Evolutionary conservation across 2,113 vertebrate species (phyloP), one percentile per base, ranked within the genome.

Genomic region (Oophaga pumilio): DNA sequence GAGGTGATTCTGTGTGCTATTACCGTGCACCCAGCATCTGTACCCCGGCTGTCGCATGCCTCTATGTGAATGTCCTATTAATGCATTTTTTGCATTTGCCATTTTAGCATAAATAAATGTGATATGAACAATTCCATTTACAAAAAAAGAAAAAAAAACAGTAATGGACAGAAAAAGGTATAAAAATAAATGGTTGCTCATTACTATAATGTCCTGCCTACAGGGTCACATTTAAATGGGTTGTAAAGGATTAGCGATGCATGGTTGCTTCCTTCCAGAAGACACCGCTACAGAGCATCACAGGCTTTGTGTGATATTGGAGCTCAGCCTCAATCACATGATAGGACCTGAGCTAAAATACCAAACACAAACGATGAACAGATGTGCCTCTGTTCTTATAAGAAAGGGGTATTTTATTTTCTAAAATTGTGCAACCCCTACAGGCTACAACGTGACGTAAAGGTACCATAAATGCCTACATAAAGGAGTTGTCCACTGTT

Each of bases 61-160:
- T 52, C 62, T 68, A 22, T 82, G 49, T 82, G 60, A 24, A n/a
- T 82, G 80, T 62, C 80, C 80, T 82, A 82, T 82, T 82, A 82
- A 82, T 82, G 80, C 80, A 82, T 82, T 82, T 82, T 68, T 68
- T 78, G 80, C 43, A 62, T 82, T 82, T 82, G 52, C 60, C 43
- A 26, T 82, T 82, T 68, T 68, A 68, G 60, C 80, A 68, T 82
- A 82, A 82, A 82, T 24, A 82, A 82, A 82, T 68, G 80, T 82
- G 80, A 82, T 60, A 82, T 43, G 60, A 68, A 68, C 80, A 52
- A 53, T 68, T 49, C 59, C 17, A 60, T 81, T 68, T 82, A 82
- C 68, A 52, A 18, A 82, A 22, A 24, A 22, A n/a, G 49, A 22
- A 14, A 15, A 9, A 24, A 80, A 33, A 33, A 66, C 11, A 68